A percentile compares a stretch with the other conserved stretches of the same genome.
phyloP scores from a whole-genome alignment of 2,113 vertebrate species.

The Dromaius novaehollandiae region DNA sequence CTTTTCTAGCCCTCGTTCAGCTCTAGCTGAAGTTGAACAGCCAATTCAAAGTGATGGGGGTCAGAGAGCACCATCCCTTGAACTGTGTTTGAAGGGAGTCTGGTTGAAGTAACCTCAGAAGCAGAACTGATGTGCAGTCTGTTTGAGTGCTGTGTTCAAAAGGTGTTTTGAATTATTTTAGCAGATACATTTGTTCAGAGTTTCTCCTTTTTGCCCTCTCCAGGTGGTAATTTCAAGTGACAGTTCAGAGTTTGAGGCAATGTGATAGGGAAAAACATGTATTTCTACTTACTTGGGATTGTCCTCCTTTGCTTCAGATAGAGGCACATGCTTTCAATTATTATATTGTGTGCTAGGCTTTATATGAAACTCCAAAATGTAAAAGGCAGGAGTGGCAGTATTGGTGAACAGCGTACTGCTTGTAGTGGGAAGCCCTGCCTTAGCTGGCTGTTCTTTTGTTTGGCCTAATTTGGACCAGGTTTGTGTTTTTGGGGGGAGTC shows the following conservation, averaged over 20 bases:
- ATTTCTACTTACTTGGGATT: background rate
- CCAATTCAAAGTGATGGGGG: fast-evolving
- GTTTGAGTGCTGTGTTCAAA: background rate
- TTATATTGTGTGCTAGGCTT: background rate
- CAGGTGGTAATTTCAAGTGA: background rate
- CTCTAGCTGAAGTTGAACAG: background rate
- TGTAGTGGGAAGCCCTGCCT: background rate
- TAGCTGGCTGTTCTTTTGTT: background rate
- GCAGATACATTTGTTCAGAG: background rate
- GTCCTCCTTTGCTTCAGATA: background rate
- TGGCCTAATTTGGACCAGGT: background rate
- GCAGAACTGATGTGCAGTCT: background rate
- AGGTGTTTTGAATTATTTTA: background rate
- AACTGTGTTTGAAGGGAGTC: background rate
- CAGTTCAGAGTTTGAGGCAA: background rate
- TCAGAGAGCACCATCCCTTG: background rate
- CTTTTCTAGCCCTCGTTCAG: background rate
- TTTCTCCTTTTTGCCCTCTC: background rate
- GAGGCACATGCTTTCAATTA: background rate
- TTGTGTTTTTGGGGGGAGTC: background rate
- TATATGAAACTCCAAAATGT: background rate
- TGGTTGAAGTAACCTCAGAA: background rate
- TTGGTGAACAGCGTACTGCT: background rate
- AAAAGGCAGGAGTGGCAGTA: background rate
- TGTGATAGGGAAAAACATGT: background rate